Evolutionary conservation across 2,113 vertebrate genomes (phyloP).

Genomic region (Salvelinus alpinus): DNA sequence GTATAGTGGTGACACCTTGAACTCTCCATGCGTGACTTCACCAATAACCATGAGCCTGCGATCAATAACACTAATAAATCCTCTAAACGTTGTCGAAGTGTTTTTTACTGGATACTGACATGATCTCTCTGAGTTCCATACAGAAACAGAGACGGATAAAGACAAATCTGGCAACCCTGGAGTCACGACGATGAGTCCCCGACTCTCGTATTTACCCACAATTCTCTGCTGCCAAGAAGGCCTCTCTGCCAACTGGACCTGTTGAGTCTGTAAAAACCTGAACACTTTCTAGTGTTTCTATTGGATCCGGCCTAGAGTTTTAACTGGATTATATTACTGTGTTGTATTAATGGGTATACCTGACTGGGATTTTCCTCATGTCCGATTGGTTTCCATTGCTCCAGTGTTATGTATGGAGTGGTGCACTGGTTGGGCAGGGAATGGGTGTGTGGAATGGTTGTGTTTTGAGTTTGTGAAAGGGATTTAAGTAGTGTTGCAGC

Average conservation of each 20-base stretch:
- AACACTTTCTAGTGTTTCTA: background rate
- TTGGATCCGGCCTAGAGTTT: background rate
- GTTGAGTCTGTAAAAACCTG: background rate
- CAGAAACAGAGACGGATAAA: background rate
- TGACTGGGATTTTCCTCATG: constrained; percentile 1
- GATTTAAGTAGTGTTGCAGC: background rate
- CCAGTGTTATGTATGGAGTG: background rate
- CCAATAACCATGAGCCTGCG: background rate
- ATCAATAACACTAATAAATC: constrained; percentile 2
- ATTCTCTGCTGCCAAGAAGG: constrained; percentile 13
- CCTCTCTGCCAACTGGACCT: constrained; percentile 5
- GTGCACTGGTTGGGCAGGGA: background rate
- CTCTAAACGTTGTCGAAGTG: background rate
- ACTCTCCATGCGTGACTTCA: background rate
- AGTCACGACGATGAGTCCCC: constrained; percentile 2
- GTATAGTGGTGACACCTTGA: background rate
- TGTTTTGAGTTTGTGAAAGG: background rate
- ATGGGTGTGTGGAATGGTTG: background rate
- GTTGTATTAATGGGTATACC: background rate
- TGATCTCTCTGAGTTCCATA: background rate
- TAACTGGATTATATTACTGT: background rate
- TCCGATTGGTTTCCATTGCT: background rate
- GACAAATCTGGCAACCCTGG: background rate
- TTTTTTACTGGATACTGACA: background rate
- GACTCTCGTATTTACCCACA: constrained; percentile 10